A percentile compares a stretch with the other conserved stretches of the same genome.
These are phyloP conservation scores for Pipa parva DNA, from an alignment of 2,113 vertebrate genomes.

Conservation along the genomic window DNA sequence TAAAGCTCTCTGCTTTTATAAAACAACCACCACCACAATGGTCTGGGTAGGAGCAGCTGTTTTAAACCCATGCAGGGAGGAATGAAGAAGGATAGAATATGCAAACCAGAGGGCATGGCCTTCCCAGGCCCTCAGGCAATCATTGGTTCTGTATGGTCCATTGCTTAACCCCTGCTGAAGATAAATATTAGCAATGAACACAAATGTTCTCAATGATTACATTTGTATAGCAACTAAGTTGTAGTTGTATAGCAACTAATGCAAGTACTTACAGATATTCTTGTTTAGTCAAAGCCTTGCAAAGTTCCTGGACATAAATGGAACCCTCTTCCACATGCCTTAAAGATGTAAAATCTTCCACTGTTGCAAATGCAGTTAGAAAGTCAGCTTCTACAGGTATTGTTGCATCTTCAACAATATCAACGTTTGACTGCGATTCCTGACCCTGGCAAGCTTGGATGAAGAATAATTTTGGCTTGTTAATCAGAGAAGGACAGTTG, in stretches of 20 bases:
- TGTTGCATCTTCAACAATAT: constrained; percentile 47
- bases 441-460: constrained; percentile 65
- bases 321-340: constrained; percentile 49
- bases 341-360: constrained; percentile 53
- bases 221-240: no score
- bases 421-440: constrained; percentile 35
- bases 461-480: constrained; percentile 68
- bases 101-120: no score
- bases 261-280: constrained; percentile 52
- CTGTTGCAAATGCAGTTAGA: constrained; percentile 68
- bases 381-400: constrained; percentile 63
- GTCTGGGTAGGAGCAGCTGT: no score
- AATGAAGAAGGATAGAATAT: no score
- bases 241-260: neutral
- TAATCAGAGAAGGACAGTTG: constrained; percentile 52
- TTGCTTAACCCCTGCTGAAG: no score
- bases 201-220: no score
- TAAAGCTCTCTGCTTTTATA: no score
- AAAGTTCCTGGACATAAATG: constrained; percentile 73
- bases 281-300: constrained; percentile 52
- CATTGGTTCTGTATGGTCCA: no score
- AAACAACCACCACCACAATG: no score
- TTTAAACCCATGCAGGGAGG: no score
- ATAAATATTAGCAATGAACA: no score
- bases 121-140: no score